Base-by-base conservation (phyloP, 2,113 vertebrate species). In the Atlantisia rogersi region DNA sequence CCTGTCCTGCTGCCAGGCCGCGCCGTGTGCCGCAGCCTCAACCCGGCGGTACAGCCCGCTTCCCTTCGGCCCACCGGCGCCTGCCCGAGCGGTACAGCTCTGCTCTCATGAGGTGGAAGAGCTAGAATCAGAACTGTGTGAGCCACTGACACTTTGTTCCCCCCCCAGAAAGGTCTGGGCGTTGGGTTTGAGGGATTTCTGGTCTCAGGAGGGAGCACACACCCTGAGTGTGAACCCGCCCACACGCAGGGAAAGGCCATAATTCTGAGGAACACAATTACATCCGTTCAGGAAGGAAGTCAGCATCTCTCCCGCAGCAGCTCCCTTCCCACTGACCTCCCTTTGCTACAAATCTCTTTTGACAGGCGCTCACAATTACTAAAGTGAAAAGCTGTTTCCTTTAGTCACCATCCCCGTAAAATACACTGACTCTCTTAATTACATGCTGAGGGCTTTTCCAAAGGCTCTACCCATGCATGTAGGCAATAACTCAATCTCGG, bases 381-480 rank as follows among this genome's bases (percentile, higher is more conserved):
- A 16, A 67, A 82, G n/a, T 76, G 78, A 32, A 92, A 96, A 91
- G 69, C 82, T 91, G 84, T 71, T 70, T 90, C 74, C 77, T 81
- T 81, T 58, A 91, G n/a, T 86, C 83, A 5, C 77, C 68, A n/a
- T 75, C 32, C 64, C 92, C 8, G 5, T 88, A 92, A 82, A 95
- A 82, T 60, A 93, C 5, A 62, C 63, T 79, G 64, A 68, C 73
- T 91, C 67, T 82, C 79, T 81, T 96, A 96, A 95, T 96, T 96
- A 89, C 63, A 55, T 7, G 67, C 90, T 87, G 29, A 67, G 64
- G 11, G 9, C 71, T 83, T 82, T 67, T 85, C 90, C 83, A 18
- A 60, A 85, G 80, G 92, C 91, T 96, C 90, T 87, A 83, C n/a
- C 76, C 90, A 90, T 65, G 95, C 89, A 53, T 90, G 94, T 85